These are phyloP conservation scores for Onthophagus taurus DNA, from an alignment of 1,140 invertebrate species.

Conservation along the genomic window DNA sequence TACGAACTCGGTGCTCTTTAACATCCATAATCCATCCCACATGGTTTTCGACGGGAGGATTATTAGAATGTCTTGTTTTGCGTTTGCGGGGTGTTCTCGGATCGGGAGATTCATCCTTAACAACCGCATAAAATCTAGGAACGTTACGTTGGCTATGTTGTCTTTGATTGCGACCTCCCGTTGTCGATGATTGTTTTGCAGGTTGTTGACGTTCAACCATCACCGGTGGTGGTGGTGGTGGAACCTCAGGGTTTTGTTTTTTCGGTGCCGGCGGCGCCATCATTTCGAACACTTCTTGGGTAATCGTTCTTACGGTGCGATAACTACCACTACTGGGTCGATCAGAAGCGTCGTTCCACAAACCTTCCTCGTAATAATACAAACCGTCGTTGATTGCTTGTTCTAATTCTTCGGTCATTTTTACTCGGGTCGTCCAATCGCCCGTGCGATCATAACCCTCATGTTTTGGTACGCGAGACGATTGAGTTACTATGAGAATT, in stretches of 20 bases:
- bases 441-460: slow-evolving; percentile 84
- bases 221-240: slow-evolving; percentile 66
- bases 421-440: slow-evolving; percentile 72
- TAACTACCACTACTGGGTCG: slow-evolving; percentile 47
- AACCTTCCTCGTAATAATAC: slow-evolving; percentile 87
- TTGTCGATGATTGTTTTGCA: no score
- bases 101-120: slow-evolving; percentile 67
- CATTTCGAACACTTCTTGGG: slow-evolving; percentile 78
- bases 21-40: slow-evolving; percentile 96
- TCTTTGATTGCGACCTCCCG: slow-evolving; percentile 7
- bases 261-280: slow-evolving; percentile 54
- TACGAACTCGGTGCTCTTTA: slow-evolving; percentile 67
- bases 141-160: slow-evolving; percentile 10
- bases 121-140: slow-evolving; percentile 80
- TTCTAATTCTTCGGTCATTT: slow-evolving; percentile 88
- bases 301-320: slow-evolving; percentile 84
- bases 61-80: slow-evolving; percentile 85
- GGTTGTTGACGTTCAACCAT: no score
- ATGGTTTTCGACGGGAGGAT: slow-evolving; percentile 88
- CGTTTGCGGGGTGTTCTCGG: slow-evolving; percentile 67
- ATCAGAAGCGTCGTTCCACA: slow-evolving; percentile 48
- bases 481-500: slow-evolving; percentile 90
- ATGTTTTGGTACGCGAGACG: slow-evolving; percentile 59
- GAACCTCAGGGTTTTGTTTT: slow-evolving; percentile 56
- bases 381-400: slow-evolving; percentile 93